phyloP scores from a whole-genome alignment of 2,888 invertebrate genomes.

The Pilophorus perplexus region DNA sequence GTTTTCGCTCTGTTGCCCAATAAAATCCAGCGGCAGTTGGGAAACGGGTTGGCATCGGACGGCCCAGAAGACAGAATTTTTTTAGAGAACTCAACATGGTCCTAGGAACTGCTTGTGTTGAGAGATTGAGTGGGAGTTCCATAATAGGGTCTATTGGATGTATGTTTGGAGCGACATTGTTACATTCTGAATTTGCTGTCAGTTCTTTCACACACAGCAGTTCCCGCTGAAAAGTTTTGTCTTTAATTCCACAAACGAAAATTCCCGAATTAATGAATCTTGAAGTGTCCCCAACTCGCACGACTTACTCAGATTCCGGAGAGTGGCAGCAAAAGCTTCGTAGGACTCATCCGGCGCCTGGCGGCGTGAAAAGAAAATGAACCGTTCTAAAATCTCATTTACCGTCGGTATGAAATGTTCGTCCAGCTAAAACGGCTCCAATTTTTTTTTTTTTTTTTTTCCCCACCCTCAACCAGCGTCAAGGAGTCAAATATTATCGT shows the following conservation, averaged over 20 bases:
- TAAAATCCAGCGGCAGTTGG: too few relatives aligned
- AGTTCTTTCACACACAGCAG: not conserved
- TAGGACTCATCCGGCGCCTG: not conserved
- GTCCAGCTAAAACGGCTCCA: too few relatives aligned
- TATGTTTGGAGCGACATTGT: too few relatives aligned
- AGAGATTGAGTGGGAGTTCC: too few relatives aligned
- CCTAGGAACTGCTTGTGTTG: too few relatives aligned
- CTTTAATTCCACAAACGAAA: not conserved
- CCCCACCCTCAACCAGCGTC: not conserved
- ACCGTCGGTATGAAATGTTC: not conserved
- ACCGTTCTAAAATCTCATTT: not conserved
- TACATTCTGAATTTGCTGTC: too few relatives aligned
- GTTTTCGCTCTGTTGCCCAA: too few relatives aligned
- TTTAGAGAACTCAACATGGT: too few relatives aligned
- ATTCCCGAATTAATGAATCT: constrained; percentile 1
- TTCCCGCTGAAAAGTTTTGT: not conserved
- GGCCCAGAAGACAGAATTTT: too few relatives aligned
- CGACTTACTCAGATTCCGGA: not conserved
- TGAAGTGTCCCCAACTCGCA: not conserved
- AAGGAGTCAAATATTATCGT: constrained; percentile 6
- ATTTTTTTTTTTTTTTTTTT: not conserved
- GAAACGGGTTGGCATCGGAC: too few relatives aligned
- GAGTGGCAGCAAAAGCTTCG: not conserved
- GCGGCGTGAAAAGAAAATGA: not conserved
- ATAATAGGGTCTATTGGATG: too few relatives aligned